A percentile compares a stretch with the other conserved stretches of the same genome.
Evolutionary conservation across 1,140 invertebrate species (phyloP).

Genomic region (Hyles euphorbiae): DNA sequence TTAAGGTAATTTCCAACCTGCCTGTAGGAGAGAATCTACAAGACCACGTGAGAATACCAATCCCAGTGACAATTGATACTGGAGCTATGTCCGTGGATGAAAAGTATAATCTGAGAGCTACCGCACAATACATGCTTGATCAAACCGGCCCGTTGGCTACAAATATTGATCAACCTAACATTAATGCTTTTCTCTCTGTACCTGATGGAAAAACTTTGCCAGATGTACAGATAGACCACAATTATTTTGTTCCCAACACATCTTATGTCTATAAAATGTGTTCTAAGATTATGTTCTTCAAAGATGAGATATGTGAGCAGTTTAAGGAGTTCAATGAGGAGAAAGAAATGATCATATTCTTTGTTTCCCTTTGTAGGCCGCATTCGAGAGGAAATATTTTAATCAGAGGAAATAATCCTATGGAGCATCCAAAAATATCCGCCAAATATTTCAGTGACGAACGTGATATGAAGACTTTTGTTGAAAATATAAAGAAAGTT

Average conservation of each 20-base stretch:
- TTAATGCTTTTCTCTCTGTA: constrained; percentile 76
- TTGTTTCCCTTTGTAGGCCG: constrained; percentile 55
- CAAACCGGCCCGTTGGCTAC: constrained; percentile 54
- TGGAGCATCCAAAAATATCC: constrained; percentile 78
- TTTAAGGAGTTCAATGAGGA: constrained; percentile 76
- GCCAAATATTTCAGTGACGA: constrained; percentile 58
- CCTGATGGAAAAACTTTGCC: constrained; percentile 73
- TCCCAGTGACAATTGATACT: constrained; percentile 77
- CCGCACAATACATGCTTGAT: constrained; percentile 44
- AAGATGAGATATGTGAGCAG: constrained; percentile 84
- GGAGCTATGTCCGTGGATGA: constrained; percentile 53
- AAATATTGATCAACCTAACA: constrained; percentile 66
- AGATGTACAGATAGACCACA: constrained; percentile 78
- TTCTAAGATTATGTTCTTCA: constrained; percentile 67
- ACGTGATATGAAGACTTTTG: constrained; percentile 50
- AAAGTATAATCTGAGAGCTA: constrained; percentile 51
- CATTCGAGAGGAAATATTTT: constrained; percentile 58
- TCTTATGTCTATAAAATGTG: constrained; percentile 47
- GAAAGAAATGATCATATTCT: constrained; percentile 56
- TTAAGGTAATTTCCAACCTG: constrained; percentile 79
- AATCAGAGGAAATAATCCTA: constrained; percentile 81
- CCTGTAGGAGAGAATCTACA: constrained; percentile 85
- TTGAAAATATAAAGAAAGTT: constrained; percentile 45
- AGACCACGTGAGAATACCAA: constrained; percentile 84
- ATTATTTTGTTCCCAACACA: constrained; percentile 78